These are phyloP conservation scores for Sitodiplosis mosellana DNA, from an alignment of 1,140 invertebrate genomes.

Conservation along the genomic window DNA sequence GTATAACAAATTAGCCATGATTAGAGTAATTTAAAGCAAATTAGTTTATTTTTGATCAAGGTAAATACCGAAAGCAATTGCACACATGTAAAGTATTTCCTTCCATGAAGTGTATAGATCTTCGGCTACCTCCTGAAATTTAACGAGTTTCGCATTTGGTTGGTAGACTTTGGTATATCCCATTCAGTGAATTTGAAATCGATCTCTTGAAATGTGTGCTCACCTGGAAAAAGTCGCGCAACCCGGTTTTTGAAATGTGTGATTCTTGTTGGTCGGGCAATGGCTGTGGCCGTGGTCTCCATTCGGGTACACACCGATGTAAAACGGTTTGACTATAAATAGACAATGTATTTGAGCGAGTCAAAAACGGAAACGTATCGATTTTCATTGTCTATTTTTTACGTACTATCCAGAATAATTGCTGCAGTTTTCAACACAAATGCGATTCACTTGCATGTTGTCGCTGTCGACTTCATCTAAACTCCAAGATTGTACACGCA, in stretches of 20 bases:
- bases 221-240: conserved; percentile 34
- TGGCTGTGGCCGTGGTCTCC: conserved; percentile 9
- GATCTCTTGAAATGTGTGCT: no score
- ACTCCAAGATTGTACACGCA: conserved; percentile 15
- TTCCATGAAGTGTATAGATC: conserved; percentile 41
- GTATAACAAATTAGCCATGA: conserved; percentile 3
- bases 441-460: conserved; percentile 17
- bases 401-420: conserved; percentile 8
- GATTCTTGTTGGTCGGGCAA: conserved; percentile 16
- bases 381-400: not conserved
- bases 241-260: conserved; percentile 29
- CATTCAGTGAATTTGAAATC: no score
- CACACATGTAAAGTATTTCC: conserved; percentile 38
- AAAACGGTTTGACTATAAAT: conserved; percentile 30
- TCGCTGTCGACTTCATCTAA: conserved; percentile 1
- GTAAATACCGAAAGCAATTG: conserved; percentile 39
- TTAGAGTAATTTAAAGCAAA: conserved; percentile 1
- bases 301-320: conserved; percentile 33
- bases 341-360: not conserved
- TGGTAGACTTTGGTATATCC: no score
- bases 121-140: conserved; percentile 34
- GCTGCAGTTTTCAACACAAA: conserved; percentile 30
- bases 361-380: not conserved
- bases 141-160: no score
- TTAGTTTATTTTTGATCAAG: conserved; percentile 4